Evolutionary conservation across 2,888 invertebrate genomes (phyloP).

Genomic region (Anaspis maculata): DNA sequence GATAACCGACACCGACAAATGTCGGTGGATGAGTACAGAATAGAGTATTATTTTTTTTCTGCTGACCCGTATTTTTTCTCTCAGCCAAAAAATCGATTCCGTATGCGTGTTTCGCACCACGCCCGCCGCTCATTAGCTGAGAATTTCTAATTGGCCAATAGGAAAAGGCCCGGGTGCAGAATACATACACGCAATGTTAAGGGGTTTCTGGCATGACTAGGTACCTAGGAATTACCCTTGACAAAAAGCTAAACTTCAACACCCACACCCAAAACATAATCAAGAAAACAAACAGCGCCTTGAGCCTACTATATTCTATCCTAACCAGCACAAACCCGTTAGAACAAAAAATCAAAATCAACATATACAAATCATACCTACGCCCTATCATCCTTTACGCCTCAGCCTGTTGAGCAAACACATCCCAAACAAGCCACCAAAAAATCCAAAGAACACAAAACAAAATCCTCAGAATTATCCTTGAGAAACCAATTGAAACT

Average conservation of each 20-base stretch:
- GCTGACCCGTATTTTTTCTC: too few relatives aligned
- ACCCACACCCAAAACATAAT: background rate
- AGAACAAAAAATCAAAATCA: background rate
- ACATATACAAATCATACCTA: background rate
- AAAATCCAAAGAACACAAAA: background rate
- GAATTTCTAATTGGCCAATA: too few relatives aligned
- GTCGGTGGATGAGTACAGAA: too few relatives aligned
- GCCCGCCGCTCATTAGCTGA: too few relatives aligned
- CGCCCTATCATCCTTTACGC: background rate
- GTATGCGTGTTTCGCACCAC: too few relatives aligned
- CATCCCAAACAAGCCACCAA: background rate
- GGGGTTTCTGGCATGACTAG: too few relatives aligned
- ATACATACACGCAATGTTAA: too few relatives aligned
- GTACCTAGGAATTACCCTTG: background rate
- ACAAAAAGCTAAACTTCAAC: background rate
- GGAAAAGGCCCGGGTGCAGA: too few relatives aligned
- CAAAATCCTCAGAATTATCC: background rate
- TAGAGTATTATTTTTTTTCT: too few relatives aligned
- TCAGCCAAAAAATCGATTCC: too few relatives aligned
- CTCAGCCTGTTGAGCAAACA: background rate
- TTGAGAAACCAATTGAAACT: background rate
- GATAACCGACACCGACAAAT: too few relatives aligned
- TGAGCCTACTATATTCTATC: background rate
- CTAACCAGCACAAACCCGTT: background rate
- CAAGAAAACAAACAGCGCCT: background rate